Percentiles rank a stretch among this genome's conserved stretches.
Conservation (phyloP, 2,113 vertebrate genomes). For the Pseudorasbora parva region DNA sequence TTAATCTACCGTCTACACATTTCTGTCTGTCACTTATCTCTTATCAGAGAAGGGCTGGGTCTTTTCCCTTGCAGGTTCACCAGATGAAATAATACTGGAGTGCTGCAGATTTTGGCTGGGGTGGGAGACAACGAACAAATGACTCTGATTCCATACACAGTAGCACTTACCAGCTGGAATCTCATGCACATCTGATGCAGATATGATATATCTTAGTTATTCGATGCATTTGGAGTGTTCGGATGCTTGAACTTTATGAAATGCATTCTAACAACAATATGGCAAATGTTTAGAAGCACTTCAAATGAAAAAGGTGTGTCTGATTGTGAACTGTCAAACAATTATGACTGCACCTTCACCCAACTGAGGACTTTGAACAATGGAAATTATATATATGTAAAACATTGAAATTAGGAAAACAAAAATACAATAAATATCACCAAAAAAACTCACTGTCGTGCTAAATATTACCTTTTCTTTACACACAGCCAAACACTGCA, state of each 20-base stretch:
- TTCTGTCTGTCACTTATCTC: conserved; percentile 56
- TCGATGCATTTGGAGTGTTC: conserved; percentile 48
- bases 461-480: not conserved
- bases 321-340: conserved; percentile 8
- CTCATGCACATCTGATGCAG: conserved; percentile 33
- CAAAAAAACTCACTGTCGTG: too few species aligned
- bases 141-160: conserved; percentile 9
- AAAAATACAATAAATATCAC: not conserved
- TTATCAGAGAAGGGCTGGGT: conserved; percentile 51
- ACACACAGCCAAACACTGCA: not conserved
- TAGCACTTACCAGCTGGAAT: conserved; percentile 27
- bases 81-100: conserved; percentile 60
- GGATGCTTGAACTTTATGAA: conserved; percentile 43
- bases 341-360: not conserved
- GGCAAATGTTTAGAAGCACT: conserved; percentile 36
- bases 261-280: conserved; percentile 42
- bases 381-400: not conserved
- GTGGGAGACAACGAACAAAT: conserved; percentile 32
- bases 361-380: not conserved
- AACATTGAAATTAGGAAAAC: too few species aligned
- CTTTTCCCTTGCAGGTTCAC: conserved; percentile 60
- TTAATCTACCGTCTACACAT: conserved; percentile 55
- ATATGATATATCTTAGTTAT: conserved; percentile 58
- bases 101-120: conserved; percentile 17
- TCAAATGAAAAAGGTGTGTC: conserved; percentile 21